These are phyloP conservation scores for Macquaria australasica DNA, from an alignment of 2,113 vertebrate genomes.

Conservation along the genomic window DNA sequence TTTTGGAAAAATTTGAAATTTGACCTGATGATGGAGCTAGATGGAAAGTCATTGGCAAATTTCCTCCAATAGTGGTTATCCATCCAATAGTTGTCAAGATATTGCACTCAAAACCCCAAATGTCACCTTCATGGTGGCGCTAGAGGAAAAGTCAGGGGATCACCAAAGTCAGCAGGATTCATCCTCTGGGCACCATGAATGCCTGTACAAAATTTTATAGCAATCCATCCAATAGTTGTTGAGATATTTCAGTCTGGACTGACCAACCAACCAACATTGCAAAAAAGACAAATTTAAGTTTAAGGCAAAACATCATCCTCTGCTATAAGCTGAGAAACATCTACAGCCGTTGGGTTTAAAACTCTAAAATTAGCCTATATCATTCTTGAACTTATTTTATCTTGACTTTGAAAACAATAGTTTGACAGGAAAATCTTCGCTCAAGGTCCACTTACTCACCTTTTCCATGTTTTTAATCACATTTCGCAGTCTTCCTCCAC, in stretches of 20 bases:
- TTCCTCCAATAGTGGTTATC: not conserved
- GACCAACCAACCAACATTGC: not conserved
- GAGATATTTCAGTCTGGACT: not conserved
- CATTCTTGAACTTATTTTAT: not conserved
- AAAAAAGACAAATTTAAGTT: not conserved
- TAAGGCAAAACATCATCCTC: not conserved
- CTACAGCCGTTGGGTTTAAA: not conserved
- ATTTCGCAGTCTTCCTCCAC: not conserved
- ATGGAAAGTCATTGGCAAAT: not conserved
- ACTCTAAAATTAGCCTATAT: not conserved
- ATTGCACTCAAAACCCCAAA: not conserved
- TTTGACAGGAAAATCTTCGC: not conserved
- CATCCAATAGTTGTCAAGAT: not conserved
- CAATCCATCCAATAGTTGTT: not conserved
- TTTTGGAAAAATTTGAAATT: not conserved
- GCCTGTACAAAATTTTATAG: not conserved
- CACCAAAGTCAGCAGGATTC: not conserved
- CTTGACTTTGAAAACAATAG: not conserved
- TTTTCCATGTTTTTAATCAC: not conserved
- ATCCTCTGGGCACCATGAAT: not conserved
- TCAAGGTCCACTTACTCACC: not conserved
- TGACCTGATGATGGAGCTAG: not conserved
- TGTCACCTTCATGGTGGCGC: not conserved
- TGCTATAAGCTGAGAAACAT: not conserved
- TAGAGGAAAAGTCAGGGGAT: not conserved